These are phyloP conservation scores for Pachymerium ferrugineum DNA, from an alignment of 2,888 invertebrate species.

Conservation along the genomic window DNA sequence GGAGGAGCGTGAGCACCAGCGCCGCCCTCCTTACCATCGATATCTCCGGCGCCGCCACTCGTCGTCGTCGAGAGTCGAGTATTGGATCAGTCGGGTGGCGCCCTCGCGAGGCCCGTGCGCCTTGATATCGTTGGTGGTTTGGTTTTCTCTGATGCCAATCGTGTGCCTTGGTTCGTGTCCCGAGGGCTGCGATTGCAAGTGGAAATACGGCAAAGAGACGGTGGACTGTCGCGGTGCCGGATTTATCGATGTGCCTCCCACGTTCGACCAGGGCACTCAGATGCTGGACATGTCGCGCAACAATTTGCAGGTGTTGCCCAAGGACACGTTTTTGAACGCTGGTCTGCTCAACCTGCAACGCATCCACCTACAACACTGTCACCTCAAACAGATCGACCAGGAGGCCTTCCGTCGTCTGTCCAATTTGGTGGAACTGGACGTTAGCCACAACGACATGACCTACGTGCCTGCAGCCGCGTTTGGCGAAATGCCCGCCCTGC, in stretches of 20 bases:
- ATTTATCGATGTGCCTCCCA: conserved; percentile 68
- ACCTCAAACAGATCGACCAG: conserved; percentile 39
- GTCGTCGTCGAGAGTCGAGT: not conserved
- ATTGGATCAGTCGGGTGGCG: not conserved
- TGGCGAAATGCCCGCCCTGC: conserved; percentile 38
- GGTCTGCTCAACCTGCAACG: conserved; percentile 41
- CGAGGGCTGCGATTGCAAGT: conserved; percentile 76
- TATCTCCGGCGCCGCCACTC: conserved; percentile 16
- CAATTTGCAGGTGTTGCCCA: conserved; percentile 40
- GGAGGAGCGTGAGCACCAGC: conserved; percentile 7
- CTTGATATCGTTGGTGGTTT: conserved; percentile 4
- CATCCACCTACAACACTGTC: conserved; percentile 40
- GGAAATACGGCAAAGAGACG: conserved; percentile 81
- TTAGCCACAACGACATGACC: conserved; percentile 39
- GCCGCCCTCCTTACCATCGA: conserved; percentile 12
- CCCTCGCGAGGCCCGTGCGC: not conserved
- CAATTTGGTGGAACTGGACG: conserved; percentile 41
- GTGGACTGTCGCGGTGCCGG: conserved; percentile 81
- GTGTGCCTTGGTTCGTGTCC: conserved; percentile 55
- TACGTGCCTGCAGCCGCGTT: conserved; percentile 40
- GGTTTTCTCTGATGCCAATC: conserved; percentile 10
- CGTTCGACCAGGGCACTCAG: conserved; percentile 39
- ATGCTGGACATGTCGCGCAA: conserved; percentile 41
- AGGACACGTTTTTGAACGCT: conserved; percentile 40
- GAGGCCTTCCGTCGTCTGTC: conserved; percentile 41